These are phyloP conservation scores for Platyscapa corneri DNA, from an alignment of 1,140 invertebrate genomes.

Conservation along the genomic window DNA sequence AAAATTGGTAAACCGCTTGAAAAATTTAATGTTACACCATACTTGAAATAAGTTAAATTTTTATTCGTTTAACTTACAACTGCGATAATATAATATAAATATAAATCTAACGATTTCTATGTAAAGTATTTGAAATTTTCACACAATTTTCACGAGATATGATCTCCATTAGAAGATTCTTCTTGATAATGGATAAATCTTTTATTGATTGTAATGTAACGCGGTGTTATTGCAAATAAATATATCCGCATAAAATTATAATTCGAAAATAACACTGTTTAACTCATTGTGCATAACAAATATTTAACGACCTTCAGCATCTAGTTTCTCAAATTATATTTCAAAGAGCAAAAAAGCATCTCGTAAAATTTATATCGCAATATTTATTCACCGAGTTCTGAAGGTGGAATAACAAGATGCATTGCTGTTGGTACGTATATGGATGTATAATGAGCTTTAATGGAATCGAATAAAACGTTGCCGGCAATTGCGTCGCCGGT, in stretches of 20 bases:
- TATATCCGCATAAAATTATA: too few species aligned
- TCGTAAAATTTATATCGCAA: neutral
- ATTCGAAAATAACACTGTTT: neutral
- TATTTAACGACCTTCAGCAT: neutral
- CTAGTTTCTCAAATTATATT: neutral
- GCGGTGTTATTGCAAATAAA: too few species aligned
- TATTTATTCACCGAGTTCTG: neutral
- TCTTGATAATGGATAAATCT: too few species aligned
- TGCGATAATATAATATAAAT: too few species aligned
- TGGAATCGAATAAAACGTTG: conserved; percentile 58
- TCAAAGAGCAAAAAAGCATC: neutral
- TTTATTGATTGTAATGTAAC: too few species aligned
- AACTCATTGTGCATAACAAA: neutral
- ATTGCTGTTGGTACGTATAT: conserved; percentile 27
- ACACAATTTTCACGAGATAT: neutral
- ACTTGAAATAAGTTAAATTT: too few species aligned
- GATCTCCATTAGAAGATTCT: neutral
- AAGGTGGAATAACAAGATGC: conserved; percentile 38
- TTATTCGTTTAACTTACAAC: neutral
- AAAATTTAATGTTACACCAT: too few species aligned
- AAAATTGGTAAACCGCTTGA: too few species aligned
- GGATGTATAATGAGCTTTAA: conserved; percentile 50
- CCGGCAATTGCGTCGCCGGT: conserved; percentile 51
- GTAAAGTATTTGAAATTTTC: too few species aligned
- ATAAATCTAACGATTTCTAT: too few species aligned